Conservation (phyloP, 1,140 invertebrate genomes). For the Dendrolimus kikuchii region DNA sequence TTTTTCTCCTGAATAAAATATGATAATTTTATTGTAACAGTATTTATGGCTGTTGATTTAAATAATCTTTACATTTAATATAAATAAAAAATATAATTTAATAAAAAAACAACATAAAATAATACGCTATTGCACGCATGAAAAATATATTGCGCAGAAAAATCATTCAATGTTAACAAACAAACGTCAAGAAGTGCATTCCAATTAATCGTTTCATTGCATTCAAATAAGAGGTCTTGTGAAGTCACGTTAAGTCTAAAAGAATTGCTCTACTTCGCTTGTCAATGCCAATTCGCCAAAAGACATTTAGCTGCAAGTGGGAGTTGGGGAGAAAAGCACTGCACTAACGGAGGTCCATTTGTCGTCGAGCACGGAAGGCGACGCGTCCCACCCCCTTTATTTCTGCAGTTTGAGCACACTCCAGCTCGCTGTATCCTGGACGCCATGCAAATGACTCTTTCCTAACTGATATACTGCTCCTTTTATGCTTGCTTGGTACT, state of each 20-base stretch:
- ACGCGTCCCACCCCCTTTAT: constrained; percentile 23
- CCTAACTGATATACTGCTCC: constrained; percentile 8
- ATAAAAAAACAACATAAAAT: too few species aligned
- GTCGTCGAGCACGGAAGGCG: constrained; percentile 23
- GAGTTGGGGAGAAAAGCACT: constrained; percentile 29
- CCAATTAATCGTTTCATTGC: too few species aligned
- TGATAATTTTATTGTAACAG: too few species aligned
- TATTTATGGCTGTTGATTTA: too few species aligned
- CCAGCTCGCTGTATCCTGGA: constrained; percentile 14
- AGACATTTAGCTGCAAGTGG: constrained; percentile 33
- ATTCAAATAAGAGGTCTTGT: too few species aligned
- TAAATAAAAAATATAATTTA: too few species aligned
- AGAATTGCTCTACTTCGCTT: constrained; percentile 6
- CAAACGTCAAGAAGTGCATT: too few species aligned
- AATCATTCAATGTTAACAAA: too few species aligned
- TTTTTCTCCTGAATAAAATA: too few species aligned
- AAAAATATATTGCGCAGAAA: too few species aligned
- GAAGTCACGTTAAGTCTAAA: constrained; percentile 1
- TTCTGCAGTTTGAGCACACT: constrained; percentile 15
- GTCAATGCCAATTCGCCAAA: constrained; percentile 26
- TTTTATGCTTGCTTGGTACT: constrained; percentile 19
- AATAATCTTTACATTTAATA: too few species aligned
- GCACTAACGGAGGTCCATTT: constrained; percentile 35
- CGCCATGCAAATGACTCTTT: constrained; percentile 25
- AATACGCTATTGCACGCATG: too few species aligned